Conservation (phyloP, 2,797 vertebrate species). For the Bothrops alternatus region DNA sequence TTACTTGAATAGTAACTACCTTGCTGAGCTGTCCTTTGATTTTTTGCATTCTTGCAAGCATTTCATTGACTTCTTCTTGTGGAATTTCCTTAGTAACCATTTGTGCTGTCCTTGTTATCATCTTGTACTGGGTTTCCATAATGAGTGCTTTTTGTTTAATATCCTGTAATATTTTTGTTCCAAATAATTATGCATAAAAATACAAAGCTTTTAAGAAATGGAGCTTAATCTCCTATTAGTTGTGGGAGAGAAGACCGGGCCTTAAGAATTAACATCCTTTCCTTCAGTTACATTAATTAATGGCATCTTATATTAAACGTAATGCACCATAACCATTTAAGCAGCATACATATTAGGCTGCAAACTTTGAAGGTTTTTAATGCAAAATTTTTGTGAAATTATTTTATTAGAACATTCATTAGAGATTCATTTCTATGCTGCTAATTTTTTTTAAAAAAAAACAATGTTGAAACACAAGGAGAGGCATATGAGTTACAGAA, state of each 20-base stretch:
- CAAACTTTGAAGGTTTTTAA: not conserved
- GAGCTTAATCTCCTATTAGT: not conserved
- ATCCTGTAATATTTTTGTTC: slow-evolving; percentile 71
- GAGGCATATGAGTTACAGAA: not conserved
- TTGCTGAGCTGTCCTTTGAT: slow-evolving; percentile 91
- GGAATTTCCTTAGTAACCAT: slow-evolving; percentile 89
- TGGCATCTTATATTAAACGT: not conserved
- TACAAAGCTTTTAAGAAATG: not conserved
- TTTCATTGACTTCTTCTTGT: slow-evolving; percentile 84
- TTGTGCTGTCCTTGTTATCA: slow-evolving; percentile 83
- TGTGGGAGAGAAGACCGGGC: accelerated
- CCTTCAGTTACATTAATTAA: slow-evolving; percentile 1
- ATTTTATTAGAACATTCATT: not conserved
- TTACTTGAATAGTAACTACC: slow-evolving; percentile 65
- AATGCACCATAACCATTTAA: not conserved
- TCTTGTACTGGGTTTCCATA: slow-evolving; percentile 91
- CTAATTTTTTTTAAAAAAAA: not conserved
- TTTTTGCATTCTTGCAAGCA: slow-evolving; percentile 80
- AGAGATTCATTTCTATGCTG: not conserved
- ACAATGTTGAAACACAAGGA: not conserved
- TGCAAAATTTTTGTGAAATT: not conserved
- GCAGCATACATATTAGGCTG: not conserved
- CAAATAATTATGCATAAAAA: slow-evolving; percentile 22
- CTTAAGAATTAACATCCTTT: not conserved
- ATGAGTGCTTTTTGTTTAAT: slow-evolving; percentile 88